Evolutionary conservation across 2,888 invertebrate genomes (phyloP).

Genomic region (Ryuthela nishihirai): DNA sequence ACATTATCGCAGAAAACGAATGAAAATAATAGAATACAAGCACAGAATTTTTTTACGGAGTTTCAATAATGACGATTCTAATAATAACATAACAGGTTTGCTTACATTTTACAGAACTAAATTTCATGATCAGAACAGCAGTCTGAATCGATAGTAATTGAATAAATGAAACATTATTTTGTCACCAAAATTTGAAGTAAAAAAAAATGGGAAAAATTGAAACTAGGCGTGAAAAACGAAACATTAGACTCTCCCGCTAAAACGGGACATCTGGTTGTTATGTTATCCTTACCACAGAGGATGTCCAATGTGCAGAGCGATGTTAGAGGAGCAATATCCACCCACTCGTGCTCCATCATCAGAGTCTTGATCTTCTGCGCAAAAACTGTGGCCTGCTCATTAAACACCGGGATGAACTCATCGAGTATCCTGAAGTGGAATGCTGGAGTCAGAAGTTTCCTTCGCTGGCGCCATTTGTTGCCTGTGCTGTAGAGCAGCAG

Average conservation of each 20-base stretch:
- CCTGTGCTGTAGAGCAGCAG: slow-evolving; percentile 55
- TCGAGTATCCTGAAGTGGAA: slow-evolving; percentile 75
- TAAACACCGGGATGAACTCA: slow-evolving; percentile 66
- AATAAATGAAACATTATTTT: neutral
- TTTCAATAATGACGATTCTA: too few relatives aligned
- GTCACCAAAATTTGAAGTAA: neutral
- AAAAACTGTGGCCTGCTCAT: slow-evolving; percentile 60
- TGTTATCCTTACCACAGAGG: slow-evolving; percentile 35
- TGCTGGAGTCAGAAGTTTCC: slow-evolving; percentile 70
- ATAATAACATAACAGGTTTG: too few relatives aligned
- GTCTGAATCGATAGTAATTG: too few relatives aligned
- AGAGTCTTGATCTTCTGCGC: slow-evolving; percentile 55
- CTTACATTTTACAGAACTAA: too few relatives aligned
- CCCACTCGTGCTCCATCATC: slow-evolving; percentile 2
- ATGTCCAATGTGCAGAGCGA: slow-evolving; percentile 42
- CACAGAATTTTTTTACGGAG: too few relatives aligned
- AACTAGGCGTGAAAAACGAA: neutral
- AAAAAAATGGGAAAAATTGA: too few relatives aligned
- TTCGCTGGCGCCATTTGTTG: slow-evolving; percentile 63
- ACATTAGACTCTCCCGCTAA: too few relatives aligned
- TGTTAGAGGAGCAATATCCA: slow-evolving; percentile 38
- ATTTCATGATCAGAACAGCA: too few relatives aligned
- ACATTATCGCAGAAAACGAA: too few relatives aligned
- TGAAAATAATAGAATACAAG: too few relatives aligned
- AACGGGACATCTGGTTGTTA: too few relatives aligned